These are phyloP conservation scores for Cataglyphis rosenhaueri DNA, from an alignment of 2,888 invertebrate species.

Conservation along the genomic window DNA sequence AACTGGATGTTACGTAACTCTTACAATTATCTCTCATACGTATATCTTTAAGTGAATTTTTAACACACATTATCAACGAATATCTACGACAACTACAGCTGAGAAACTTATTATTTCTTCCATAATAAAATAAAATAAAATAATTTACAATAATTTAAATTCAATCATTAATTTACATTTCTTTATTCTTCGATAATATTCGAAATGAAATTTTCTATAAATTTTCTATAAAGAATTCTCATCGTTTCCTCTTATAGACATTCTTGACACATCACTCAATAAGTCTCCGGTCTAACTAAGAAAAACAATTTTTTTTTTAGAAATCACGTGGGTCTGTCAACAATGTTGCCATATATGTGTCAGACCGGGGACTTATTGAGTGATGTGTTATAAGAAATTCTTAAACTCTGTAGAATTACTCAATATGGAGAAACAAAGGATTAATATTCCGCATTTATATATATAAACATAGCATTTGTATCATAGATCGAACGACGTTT, in stretches of 20 bases:
- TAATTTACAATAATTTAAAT: too few species aligned
- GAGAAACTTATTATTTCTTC: not conserved
- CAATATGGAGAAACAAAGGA: not conserved
- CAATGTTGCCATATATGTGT: too few species aligned
- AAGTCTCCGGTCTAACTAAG: too few species aligned
- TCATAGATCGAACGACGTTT: not conserved
- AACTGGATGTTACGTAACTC: not conserved
- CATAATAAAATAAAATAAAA: too few species aligned
- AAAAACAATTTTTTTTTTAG: too few species aligned
- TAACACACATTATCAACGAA: not conserved
- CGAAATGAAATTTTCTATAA: not conserved
- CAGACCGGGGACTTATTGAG: too few species aligned
- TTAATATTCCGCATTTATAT: not conserved
- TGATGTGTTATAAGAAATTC: not conserved
- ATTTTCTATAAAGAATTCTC: not conserved
- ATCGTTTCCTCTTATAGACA: not conserved
- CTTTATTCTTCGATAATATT: not conserved
- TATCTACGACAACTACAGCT: not conserved
- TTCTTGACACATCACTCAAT: too few species aligned
- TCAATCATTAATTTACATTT: too few species aligned
- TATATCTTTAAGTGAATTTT: conserved; percentile 3
- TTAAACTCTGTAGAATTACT: not conserved
- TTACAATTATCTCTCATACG: not conserved
- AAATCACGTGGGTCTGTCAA: too few species aligned
- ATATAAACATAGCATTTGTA: not conserved